A percentile compares a stretch with the other conserved stretches of the same genome.
phyloP scores from a whole-genome alignment of 2,113 vertebrate species.

The Brienomyrus longianalis region DNA sequence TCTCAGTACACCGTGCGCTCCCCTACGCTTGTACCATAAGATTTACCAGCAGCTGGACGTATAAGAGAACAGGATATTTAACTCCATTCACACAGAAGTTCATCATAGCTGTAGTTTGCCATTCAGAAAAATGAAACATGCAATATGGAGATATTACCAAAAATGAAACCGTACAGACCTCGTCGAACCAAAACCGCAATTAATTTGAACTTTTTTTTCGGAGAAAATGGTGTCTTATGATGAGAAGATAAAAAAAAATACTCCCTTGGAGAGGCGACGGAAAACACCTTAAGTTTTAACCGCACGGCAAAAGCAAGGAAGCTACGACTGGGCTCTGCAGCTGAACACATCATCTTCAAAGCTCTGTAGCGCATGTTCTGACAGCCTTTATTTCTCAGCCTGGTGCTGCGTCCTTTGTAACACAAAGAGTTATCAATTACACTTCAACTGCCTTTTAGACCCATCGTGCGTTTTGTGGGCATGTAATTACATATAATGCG shows the following conservation, averaged over 20 bases:
- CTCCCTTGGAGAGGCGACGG: neutral
- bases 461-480: neutral
- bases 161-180: slow-evolving; percentile 3
- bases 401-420: neutral
- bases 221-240: neutral
- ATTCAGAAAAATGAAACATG: slow-evolving; percentile 5
- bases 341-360: neutral
- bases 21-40: neutral
- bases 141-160: slow-evolving; percentile 4
- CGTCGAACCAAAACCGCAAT: slow-evolving; percentile 3
- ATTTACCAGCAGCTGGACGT: neutral
- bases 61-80: neutral
- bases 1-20: neutral
- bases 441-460: neutral
- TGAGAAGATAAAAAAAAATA: neutral
- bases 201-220: slow-evolving; percentile 9
- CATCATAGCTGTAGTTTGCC: neutral
- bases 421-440: neutral
- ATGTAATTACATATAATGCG: neutral
- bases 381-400: neutral
- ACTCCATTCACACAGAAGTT: neutral
- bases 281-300: neutral
- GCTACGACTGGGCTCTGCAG: neutral
- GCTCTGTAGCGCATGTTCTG: neutral
- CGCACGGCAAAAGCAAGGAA: neutral